phyloP scores from a whole-genome alignment of 2,113 vertebrate genomes.

The Steatornis caripensis region DNA sequence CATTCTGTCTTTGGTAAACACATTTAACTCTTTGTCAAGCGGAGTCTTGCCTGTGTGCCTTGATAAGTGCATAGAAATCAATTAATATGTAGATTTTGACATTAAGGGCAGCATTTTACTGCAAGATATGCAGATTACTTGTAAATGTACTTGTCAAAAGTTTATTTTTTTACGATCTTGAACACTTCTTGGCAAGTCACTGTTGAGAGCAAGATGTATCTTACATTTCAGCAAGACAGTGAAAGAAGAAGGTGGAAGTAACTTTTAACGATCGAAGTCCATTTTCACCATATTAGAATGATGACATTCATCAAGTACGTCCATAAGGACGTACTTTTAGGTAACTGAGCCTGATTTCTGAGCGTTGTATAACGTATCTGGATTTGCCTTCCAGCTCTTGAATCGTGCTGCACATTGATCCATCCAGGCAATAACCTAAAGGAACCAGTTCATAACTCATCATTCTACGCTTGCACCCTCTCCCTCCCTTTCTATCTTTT shows the following conservation, averaged over 20 bases:
- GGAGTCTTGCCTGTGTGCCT: not conserved
- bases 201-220: not conserved
- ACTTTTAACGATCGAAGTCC: not conserved
- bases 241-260: not conserved
- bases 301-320: not conserved
- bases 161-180: not conserved
- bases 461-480: not conserved
- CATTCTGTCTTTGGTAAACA: not conserved
- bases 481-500: not conserved
- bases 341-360: not conserved
- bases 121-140: not conserved
- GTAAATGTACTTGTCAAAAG: not conserved
- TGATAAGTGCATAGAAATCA: not conserved
- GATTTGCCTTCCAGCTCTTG: not conserved
- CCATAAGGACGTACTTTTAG: not conserved
- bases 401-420: not conserved
- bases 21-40: not conserved
- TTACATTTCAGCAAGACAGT: not conserved
- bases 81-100: not conserved
- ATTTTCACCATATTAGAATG: not conserved
- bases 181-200: not conserved
- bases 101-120: not conserved
- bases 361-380: not conserved
- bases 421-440: not conserved
- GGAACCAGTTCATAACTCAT: not conserved